A percentile compares a stretch with the other conserved stretches of the same genome.
phyloP scores from a whole-genome alignment of 1,140 invertebrate species.

The Dolichoris vasculosae region DNA sequence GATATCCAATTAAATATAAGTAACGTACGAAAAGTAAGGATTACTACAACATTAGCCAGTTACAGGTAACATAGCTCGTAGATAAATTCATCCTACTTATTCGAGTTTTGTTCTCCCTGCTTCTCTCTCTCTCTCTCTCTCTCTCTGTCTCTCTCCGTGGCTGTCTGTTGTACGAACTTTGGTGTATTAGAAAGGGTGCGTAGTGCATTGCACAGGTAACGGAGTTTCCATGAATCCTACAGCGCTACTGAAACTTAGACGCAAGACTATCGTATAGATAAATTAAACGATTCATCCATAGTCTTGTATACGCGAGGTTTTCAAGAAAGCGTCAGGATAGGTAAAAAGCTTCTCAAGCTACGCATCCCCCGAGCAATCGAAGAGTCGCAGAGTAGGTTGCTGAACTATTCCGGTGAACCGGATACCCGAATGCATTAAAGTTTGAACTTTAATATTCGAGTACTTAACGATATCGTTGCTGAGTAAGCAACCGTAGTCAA shows the following conservation, averaged over 20 bases:
- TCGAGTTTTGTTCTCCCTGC: not conserved
- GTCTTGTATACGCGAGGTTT: not conserved
- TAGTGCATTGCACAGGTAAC: not conserved
- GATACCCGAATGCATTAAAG: constrained; percentile 2
- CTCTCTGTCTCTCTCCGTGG: too few relatives aligned
- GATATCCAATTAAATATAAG: not conserved
- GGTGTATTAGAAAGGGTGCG: not conserved
- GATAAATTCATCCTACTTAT: not conserved
- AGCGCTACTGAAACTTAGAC: not conserved
- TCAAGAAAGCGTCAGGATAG: not conserved
- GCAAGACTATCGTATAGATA: not conserved
- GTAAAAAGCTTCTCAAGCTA: not conserved
- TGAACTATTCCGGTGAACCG: not conserved
- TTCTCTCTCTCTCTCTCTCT: too few relatives aligned
- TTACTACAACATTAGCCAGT: not conserved
- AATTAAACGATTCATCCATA: not conserved
- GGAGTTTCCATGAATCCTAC: not conserved
- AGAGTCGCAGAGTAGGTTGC: not conserved
- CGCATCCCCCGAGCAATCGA: not conserved
- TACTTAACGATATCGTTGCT: not conserved
- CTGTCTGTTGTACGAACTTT: not conserved
- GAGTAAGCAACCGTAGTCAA: not conserved
- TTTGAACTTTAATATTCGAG: not conserved
- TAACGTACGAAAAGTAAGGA: not conserved
- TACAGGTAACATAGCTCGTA: not conserved